A percentile compares a stretch with the other conserved stretches of the same genome.
Conservation (phyloP, 53 echinoderm and acorn worm genomes). For the Arbacia lixula region DNA sequence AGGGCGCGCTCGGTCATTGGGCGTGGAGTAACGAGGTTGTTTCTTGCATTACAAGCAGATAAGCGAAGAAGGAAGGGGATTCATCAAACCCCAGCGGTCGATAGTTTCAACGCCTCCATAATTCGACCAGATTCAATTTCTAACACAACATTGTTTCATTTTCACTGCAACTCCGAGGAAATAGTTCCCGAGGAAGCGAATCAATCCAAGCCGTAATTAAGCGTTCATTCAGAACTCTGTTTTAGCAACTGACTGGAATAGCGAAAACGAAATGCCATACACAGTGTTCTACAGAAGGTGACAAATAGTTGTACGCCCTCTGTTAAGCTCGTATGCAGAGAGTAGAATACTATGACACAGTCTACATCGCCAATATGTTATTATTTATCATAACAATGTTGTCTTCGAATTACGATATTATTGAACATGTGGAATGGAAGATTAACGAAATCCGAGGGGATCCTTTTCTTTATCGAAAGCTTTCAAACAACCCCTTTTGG, state of each 20-base stretch:
- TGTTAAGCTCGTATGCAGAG: too few relatives aligned
- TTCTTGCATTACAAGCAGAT: neutral
- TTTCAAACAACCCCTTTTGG: too few relatives aligned
- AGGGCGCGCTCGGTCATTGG: conserved; percentile 49
- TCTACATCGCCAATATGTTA: too few relatives aligned
- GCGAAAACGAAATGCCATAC: neutral
- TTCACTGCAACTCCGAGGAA: conserved; percentile 25
- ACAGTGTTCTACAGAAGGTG: too few relatives aligned
- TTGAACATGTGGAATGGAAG: too few relatives aligned
- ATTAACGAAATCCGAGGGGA: too few relatives aligned
- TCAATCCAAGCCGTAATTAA: conserved; percentile 33
- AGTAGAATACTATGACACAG: too few relatives aligned
- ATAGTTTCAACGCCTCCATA: conserved; percentile 22
- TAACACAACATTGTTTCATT: conserved; percentile 50
- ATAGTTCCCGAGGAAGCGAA: conserved; percentile 4
- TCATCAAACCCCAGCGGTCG: conserved; percentile 13
- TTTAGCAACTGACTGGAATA: conserved; percentile 22
- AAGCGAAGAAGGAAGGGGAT: conserved; percentile 23
- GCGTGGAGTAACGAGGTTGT: conserved; percentile 30
- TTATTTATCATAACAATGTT: too few relatives aligned
- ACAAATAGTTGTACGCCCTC: too few relatives aligned
- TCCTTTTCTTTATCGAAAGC: too few relatives aligned
- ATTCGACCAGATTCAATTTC: conserved; percentile 44
- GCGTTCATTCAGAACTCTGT: conserved; percentile 12
- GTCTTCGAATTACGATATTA: too few relatives aligned